Evolutionary conservation across 1,140 invertebrate species (phyloP).

Genomic region (Hirudo medicinalis): DNA sequence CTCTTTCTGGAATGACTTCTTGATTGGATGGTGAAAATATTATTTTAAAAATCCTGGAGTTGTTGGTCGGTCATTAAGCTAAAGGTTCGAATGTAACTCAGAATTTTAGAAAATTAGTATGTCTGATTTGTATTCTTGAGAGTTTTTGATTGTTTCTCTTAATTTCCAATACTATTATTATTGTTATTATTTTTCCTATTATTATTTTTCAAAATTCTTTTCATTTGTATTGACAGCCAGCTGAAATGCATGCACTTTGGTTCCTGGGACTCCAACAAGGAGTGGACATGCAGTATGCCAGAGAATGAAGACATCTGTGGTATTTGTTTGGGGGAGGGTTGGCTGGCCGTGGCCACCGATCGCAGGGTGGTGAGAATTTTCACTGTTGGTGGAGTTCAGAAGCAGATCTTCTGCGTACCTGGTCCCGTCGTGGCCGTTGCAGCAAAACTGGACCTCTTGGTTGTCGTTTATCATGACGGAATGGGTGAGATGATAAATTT

Average conservation of each 20-base stretch:
- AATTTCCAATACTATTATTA: too few relatives aligned
- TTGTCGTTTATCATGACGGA: slow-evolving; percentile 54
- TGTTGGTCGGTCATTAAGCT: too few relatives aligned
- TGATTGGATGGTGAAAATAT: too few relatives aligned
- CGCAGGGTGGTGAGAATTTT: slow-evolving; percentile 63
- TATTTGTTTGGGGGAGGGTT: slow-evolving; percentile 54
- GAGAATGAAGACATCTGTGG: slow-evolving; percentile 56
- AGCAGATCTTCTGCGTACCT: slow-evolving; percentile 57
- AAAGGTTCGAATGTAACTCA: too few relatives aligned
- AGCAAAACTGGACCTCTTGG: slow-evolving; percentile 54
- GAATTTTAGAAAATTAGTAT: too few relatives aligned
- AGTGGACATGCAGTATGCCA: slow-evolving; percentile 67
- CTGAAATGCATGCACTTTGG: slow-evolving; percentile 59
- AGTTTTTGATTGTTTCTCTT: too few relatives aligned
- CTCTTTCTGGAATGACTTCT: too few relatives aligned
- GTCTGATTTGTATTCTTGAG: too few relatives aligned
- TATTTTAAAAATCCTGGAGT: too few relatives aligned
- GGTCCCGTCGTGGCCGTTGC: slow-evolving; percentile 58
- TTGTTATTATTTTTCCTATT: too few relatives aligned
- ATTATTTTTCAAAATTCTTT: neutral
- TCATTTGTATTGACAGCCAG: slow-evolving; percentile 44
- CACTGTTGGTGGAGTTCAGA: slow-evolving; percentile 68
- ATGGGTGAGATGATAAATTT: slow-evolving; percentile 28
- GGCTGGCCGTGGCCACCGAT: slow-evolving; percentile 65
- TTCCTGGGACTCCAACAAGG: slow-evolving; percentile 65